phyloP scores from a whole-genome alignment of 2,888 invertebrate species.

The Heliconius aoede region DNA sequence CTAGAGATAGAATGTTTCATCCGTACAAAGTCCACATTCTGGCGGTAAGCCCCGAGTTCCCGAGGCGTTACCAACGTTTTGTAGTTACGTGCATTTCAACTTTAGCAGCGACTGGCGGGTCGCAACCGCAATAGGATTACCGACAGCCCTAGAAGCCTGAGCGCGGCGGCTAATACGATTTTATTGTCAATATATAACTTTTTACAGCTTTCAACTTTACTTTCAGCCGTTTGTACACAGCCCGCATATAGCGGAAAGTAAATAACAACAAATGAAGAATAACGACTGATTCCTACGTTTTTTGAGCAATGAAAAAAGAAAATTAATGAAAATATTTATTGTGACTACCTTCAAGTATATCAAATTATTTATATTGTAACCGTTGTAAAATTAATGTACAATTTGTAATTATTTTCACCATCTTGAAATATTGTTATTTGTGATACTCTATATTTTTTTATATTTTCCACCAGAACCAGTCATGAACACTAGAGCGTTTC shows the following conservation, averaged over 20 bases:
- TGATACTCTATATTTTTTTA: too few species aligned
- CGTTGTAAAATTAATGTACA: background rate
- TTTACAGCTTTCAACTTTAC: slow-evolving; percentile 47
- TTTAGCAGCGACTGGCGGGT: slow-evolving; percentile 69
- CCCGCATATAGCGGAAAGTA: slow-evolving; percentile 19
- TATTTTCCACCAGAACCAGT: too few species aligned
- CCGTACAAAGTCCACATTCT: slow-evolving; percentile 25
- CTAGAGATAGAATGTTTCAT: slow-evolving; percentile 27
- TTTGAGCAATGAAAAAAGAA: background rate
- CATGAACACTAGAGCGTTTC: too few species aligned
- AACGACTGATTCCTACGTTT: background rate
- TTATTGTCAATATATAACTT: slow-evolving; percentile 66
- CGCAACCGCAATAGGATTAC: slow-evolving; percentile 77
- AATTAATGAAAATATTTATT: too few species aligned
- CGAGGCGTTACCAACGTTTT: slow-evolving; percentile 28
- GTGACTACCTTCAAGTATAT: background rate
- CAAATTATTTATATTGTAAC: too few species aligned
- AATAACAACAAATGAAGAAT: slow-evolving; percentile 23
- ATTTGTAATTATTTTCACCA: background rate
- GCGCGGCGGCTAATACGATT: slow-evolving; percentile 71
- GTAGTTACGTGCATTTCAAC: slow-evolving; percentile 59
- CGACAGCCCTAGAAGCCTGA: slow-evolving; percentile 67
- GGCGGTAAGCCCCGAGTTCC: slow-evolving; percentile 25
- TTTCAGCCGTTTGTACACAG: slow-evolving; percentile 29
- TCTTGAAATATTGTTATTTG: background rate